Evolutionary conservation across 2,888 invertebrate genomes (phyloP), one percentile per base, ranked within the genome.

Genomic region (Cantharis flavilabris): DNA sequence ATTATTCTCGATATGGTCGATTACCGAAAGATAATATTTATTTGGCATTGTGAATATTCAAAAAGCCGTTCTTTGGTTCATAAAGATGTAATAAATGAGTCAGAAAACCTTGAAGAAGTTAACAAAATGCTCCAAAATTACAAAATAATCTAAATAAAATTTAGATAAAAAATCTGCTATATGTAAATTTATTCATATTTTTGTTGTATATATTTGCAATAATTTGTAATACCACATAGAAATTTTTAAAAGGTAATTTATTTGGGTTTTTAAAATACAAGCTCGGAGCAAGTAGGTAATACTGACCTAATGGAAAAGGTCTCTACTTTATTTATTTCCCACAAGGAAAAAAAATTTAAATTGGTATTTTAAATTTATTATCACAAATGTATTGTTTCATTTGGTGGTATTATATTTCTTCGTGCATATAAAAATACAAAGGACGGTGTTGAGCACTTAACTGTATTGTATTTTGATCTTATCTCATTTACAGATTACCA

Each of bases 341-440:
- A 16, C 28, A n/a, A 28, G 14, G 11, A 69, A 30, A 69, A n/a
- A 69, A 28, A 28, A 33, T 26, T 69, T 69, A 69, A 69, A 26
- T 28, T 26, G 13, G 28, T 30, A 26, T 69, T 28, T 26, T 28
- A 69, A 28, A 69, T 69, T 69, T 69, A 69, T 69, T 69, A 69
- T 16, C 26, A 28, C n/a, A 69, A 49, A 49, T n/a, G 49, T 49
- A 49, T 49, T 49, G 49, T 69, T 69, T 30, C 30, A 69, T 69
- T 62, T 62, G 62, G 33, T 70, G 49, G 33, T 70, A 16, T 49
- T n/a, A 20, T 67, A 67, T 67, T 67, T 20, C 26, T 67, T 67
- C 65, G 65, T 67, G 65, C 67, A 20, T 26, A 30, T 16, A 20
- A 72, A 67, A 72, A 65, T 14, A 64, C 67, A 64, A 67, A 72